Evolutionary conservation across 2,113 vertebrate genomes (phyloP).

Genomic region (Nesoenas mayeri): DNA sequence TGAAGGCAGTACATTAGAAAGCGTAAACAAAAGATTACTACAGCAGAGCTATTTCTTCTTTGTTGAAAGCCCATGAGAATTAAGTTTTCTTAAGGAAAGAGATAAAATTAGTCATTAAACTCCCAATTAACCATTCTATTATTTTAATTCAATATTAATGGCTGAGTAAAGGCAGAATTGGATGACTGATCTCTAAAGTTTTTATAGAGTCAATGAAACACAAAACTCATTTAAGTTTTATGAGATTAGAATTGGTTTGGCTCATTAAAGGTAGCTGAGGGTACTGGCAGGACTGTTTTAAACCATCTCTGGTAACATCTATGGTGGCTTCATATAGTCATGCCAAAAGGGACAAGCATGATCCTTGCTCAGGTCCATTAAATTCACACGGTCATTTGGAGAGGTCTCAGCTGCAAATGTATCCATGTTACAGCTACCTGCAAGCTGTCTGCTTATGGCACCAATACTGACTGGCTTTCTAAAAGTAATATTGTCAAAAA

Average conservation of each 20-base stretch:
- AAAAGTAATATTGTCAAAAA: not conserved
- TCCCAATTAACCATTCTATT: not conserved
- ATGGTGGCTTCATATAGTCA: not conserved
- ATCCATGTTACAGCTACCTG: not conserved
- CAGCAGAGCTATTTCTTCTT: not conserved
- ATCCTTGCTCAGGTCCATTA: not conserved
- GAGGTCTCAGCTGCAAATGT: not conserved
- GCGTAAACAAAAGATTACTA: not conserved
- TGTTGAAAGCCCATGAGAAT: not conserved
- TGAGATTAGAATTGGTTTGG: not conserved
- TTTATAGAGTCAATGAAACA: not conserved
- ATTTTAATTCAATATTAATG: not conserved
- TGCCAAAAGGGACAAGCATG: not conserved
- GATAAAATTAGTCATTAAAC: not conserved
- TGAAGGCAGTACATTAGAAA: not conserved
- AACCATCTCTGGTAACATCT: not conserved
- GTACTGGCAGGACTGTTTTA: not conserved
- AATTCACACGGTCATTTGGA: not conserved
- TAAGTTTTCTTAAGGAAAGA: not conserved
- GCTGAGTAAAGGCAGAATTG: not conserved
- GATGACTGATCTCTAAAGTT: not conserved
- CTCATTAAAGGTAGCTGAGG: not conserved
- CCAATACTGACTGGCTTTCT: not conserved
- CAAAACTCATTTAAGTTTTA: not conserved
- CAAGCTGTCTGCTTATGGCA: not conserved